These are phyloP conservation scores for Scaptomyza hsui DNA, from an alignment of 1,140 invertebrate species.

Conservation along the genomic window DNA sequence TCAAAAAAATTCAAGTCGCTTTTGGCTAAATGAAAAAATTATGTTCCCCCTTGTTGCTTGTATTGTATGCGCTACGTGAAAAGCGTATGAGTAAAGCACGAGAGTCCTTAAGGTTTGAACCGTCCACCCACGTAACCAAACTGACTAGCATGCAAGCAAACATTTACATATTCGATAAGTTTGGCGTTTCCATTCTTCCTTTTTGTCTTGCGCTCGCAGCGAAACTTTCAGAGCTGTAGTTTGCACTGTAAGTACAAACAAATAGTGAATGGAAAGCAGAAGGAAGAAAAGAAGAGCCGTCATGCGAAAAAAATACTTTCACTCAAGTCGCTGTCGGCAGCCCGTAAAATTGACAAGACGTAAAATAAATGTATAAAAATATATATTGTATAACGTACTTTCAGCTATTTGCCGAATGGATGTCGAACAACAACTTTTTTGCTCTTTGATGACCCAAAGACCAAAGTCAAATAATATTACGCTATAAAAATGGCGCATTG, in stretches of 20 bases:
- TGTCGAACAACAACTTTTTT: slow-evolving; percentile 20
- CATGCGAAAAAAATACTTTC: slow-evolving; percentile 32
- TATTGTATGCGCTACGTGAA: slow-evolving; percentile 37
- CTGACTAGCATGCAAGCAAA: slow-evolving; percentile 5
- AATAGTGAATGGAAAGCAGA: slow-evolving; percentile 56
- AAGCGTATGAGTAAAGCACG: slow-evolving; percentile 62
- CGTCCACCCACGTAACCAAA: slow-evolving; percentile 4
- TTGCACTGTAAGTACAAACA: slow-evolving; percentile 48
- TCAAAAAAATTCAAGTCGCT: slow-evolving; percentile 18
- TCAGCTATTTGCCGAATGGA: slow-evolving; percentile 2
- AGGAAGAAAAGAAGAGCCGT: slow-evolving; percentile 21
- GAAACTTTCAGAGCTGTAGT: slow-evolving; percentile 50
- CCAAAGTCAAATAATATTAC: slow-evolving; percentile 35
- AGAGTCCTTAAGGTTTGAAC: slow-evolving; percentile 10
- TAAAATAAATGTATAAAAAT: slow-evolving; percentile 27
- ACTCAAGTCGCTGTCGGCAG: slow-evolving; percentile 31
- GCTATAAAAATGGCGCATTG: slow-evolving; percentile 38
- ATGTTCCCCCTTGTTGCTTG: slow-evolving; percentile 39
- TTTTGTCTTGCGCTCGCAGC: slow-evolving; percentile 18
- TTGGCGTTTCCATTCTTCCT: background rate
- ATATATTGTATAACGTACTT: background rate
- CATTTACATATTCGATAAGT: slow-evolving; percentile 65
- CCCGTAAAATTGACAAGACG: slow-evolving; percentile 49
- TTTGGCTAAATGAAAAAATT: slow-evolving; percentile 61
- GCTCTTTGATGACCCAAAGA: slow-evolving; percentile 17